Base-by-base conservation (phyloP, 2,888 invertebrate genomes). In the Macrosoma leucophasiata region DNA sequence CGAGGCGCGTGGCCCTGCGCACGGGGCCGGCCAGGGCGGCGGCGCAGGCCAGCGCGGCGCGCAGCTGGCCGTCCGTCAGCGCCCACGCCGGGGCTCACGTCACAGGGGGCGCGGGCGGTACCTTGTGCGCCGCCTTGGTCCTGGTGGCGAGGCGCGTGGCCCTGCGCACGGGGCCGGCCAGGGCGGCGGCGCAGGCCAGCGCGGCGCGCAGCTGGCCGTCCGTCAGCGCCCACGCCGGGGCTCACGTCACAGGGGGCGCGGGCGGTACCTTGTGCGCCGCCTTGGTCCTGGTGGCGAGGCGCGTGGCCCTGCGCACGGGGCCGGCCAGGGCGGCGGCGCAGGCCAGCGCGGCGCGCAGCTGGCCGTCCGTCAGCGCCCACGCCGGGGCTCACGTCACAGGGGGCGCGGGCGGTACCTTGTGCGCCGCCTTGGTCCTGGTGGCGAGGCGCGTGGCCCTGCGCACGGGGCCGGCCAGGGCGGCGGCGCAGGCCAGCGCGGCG, bases 61-160 rank as follows among this genome's bases (percentile, higher is more conserved):
- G 93, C 21, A 98, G 79, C 73, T 98, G 98, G 0, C 97, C 95
- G 76, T 97, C 97, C 0, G 98, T 98, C 39, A 98, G 78, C 22
- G 98, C 97, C 98, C 98, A 99, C 15, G 98, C 86, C 27, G 99
- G 86, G 62, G 98, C n/a, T n/a, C n/a, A n/a, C n/a, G n/a, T n/a
- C n/a, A n/a, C n/a, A n/a, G n/a, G n/a, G n/a, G n/a, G n/a, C n/a
- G n/a, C 23, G 4, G 5, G 26, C 3, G 10, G 7, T 9, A 95
- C 85, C 87, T 95, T 96, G 49, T 92, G 86, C 19, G 92, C 91
- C 15, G 95, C 95, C 71, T 96, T 96, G 6, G 90, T 88, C 55
- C 93, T 89, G 6, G 93, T 93, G 33, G 92, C 88, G 58, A 91
- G 88, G 2, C 93, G 93, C 1, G 89, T 86, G 29, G 95, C 92